These are phyloP conservation scores for Caloenas nicobarica DNA, from an alignment of 2,113 vertebrate species.

Conservation along the genomic window DNA sequence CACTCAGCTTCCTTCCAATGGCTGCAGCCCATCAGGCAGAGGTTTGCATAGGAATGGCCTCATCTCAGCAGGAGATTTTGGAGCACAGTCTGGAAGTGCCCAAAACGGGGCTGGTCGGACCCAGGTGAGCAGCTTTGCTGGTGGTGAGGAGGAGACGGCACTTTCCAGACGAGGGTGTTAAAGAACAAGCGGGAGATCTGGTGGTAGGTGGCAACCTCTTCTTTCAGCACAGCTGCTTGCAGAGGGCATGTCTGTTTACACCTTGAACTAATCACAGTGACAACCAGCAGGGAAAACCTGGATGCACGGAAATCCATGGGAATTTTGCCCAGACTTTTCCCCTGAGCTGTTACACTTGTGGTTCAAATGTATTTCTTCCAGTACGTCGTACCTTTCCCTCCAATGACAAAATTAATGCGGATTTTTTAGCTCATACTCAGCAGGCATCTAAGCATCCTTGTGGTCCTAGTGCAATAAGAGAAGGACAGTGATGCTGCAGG, in stretches of 20 bases:
- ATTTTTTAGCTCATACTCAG: background rate
- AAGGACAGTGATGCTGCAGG: background rate
- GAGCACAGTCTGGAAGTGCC: background rate
- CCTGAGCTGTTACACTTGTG: background rate
- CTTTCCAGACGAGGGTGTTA: background rate
- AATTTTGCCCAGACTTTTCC: slow-evolving; percentile 53
- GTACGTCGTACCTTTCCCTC: background rate
- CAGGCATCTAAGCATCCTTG: background rate
- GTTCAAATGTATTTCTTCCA: background rate
- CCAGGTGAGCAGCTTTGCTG: background rate
- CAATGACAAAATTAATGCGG: background rate
- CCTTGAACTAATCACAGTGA: slow-evolving; percentile 56
- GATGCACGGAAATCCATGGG: background rate
- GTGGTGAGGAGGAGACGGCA: background rate
- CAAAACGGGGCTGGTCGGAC: background rate
- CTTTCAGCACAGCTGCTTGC: slow-evolving; percentile 28
- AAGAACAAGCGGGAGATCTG: background rate
- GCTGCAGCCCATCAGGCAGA: background rate
- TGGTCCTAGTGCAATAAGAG: background rate
- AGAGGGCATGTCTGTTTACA: slow-evolving; percentile 43
- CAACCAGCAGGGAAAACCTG: slow-evolving; percentile 40
- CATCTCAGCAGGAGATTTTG: background rate
- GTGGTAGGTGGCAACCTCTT: slow-evolving; percentile 30
- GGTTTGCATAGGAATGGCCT: background rate
- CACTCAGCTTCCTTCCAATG: background rate